Conservation (phyloP, 2,888 invertebrate species). For the Agonum fuliginosum region DNA sequence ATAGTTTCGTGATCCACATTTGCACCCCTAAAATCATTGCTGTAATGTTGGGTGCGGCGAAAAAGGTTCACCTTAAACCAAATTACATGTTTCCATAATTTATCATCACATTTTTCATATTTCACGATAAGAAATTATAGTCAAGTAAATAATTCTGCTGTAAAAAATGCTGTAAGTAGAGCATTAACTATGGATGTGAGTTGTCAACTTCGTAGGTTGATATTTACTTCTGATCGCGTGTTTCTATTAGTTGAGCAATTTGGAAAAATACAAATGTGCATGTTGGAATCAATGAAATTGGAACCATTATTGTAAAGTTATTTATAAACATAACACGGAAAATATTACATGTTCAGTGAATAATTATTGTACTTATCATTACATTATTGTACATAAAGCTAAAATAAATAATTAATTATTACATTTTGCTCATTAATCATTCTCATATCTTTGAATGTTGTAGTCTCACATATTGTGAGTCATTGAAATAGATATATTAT, state of each 20-base stretch:
- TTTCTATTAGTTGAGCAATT: constrained; percentile 23
- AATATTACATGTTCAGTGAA: background rate
- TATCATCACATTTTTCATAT: background rate
- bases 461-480: too few relatives aligned
- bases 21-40: background rate
- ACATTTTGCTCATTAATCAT: too few relatives aligned
- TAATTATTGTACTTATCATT: too few relatives aligned
- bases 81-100: background rate
- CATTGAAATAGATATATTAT: too few relatives aligned
- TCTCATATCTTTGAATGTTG: too few relatives aligned
- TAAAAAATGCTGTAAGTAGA: background rate
- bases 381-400: too few relatives aligned
- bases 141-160: too few relatives aligned
- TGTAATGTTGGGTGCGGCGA: background rate
- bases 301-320: background rate
- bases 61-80: background rate
- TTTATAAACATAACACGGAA: background rate
- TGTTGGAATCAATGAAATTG: background rate
- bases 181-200: constrained; percentile 10
- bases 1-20: background rate
- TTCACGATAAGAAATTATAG: too few relatives aligned
- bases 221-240: constrained; percentile 16
- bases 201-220: background rate
- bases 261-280: constrained; percentile 38
- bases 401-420: too few relatives aligned